Percentiles rank a stretch among this genome's conserved stretches.
phyloP scores from a whole-genome alignment of 35 echinoderm and acorn worm genomes.

The Ptychodera flava region DNA sequence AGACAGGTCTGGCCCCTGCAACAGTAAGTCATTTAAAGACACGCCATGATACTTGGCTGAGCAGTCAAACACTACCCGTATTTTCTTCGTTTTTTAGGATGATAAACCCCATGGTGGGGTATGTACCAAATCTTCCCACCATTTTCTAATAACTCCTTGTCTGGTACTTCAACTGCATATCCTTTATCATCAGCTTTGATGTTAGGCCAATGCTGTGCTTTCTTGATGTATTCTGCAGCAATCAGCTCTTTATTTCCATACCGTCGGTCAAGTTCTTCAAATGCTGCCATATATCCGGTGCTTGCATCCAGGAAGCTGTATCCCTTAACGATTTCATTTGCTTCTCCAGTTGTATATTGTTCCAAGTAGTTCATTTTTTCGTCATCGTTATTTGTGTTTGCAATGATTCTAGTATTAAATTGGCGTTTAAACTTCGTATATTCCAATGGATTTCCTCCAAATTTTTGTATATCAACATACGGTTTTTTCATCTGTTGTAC shows the following conservation, averaged over 20 bases:
- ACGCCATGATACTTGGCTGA: slow-evolving; percentile 11
- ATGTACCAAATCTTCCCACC: slow-evolving; percentile 40
- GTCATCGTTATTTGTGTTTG: not conserved
- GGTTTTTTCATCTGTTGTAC: not conserved
- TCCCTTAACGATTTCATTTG: not conserved
- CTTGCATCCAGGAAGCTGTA: not conserved
- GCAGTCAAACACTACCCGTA: slow-evolving; percentile 30
- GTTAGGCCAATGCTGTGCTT: not conserved
- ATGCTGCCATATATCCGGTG: not conserved
- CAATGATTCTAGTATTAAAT: not conserved
- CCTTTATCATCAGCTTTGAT: slow-evolving; percentile 11
- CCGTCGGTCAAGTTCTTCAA: not conserved
- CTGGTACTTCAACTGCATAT: slow-evolving; percentile 26
- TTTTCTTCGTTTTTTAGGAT: slow-evolving; percentile 13
- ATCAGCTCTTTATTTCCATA: not conserved
- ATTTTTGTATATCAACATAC: not conserved
- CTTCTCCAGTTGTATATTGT: not conserved
- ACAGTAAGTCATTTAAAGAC: slow-evolving; percentile 4
- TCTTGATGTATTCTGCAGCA: not conserved
- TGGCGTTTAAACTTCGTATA: not conserved
- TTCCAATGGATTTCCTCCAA: not conserved
- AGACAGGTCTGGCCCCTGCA: slow-evolving; percentile 19
- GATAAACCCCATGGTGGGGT: slow-evolving; percentile 42
- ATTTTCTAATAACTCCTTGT: not conserved
- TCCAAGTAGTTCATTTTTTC: not conserved